Conservation (phyloP, 30 jellyfish, hydroid and myxozoan species). For the Aurelia aurita complex sp. Pacific region DNA sequence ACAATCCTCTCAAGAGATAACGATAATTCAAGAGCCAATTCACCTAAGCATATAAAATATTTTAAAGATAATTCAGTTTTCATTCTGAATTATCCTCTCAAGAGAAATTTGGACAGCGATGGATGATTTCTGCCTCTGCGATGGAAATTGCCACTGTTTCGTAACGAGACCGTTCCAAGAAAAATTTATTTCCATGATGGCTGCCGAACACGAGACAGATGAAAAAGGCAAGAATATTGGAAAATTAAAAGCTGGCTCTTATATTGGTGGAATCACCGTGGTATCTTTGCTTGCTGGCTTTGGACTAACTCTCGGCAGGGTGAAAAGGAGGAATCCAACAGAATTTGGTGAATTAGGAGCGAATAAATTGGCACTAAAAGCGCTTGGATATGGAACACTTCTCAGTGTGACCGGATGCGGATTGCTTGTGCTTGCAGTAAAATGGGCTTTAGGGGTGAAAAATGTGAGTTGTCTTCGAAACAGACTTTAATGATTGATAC, state of each 20-base stretch:
- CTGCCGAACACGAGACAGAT: slow-evolving; percentile 38
- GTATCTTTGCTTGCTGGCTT: slow-evolving; percentile 80
- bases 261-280: slow-evolving; percentile 57
- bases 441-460: slow-evolving; percentile 62
- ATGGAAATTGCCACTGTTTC: no score
- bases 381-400: slow-evolving; percentile 95
- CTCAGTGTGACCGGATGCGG: slow-evolving; percentile 89
- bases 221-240: slow-evolving; percentile 4
- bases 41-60: no score
- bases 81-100: no score
- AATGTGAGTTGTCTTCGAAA: slow-evolving; percentile 45
- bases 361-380: slow-evolving; percentile 79
- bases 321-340: slow-evolving; percentile 68
- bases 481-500: no score
- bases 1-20: no score
- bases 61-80: no score
- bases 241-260: slow-evolving; percentile 41
- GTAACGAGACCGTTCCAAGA: no score
- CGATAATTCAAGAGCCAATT: no score
- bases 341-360: slow-evolving; percentile 76
- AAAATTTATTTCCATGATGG: slow-evolving; percentile 27
- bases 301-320: slow-evolving; percentile 85
- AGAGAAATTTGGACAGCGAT: no score
- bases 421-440: slow-evolving; percentile 49
- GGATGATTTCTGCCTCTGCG: no score